phyloP scores from a whole-genome alignment of 2,113 vertebrate species.

The Podarcis muralis region DNA sequence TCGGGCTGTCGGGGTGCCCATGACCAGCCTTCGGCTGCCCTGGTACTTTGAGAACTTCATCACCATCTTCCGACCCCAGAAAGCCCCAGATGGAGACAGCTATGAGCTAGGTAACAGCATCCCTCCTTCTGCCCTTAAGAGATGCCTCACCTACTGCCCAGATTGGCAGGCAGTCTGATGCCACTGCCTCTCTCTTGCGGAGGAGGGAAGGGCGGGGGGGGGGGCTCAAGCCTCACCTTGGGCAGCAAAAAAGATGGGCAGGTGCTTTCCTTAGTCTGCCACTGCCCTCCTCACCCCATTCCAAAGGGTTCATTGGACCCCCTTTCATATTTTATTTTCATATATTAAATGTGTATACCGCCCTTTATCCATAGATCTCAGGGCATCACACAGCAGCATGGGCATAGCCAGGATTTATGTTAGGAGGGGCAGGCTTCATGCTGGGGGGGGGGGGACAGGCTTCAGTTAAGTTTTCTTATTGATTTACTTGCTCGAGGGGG shows the following conservation, averaged over 20 bases:
- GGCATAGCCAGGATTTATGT: no score
- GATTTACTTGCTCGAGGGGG: no score
- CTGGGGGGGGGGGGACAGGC: no score
- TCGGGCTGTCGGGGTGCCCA: slow-evolving; percentile 46
- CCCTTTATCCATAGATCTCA: no score
- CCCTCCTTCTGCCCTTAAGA: rapidly evolving
- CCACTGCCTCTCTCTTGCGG: not conserved
- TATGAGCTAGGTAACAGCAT: slow-evolving; percentile 66
- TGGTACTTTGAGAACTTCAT: slow-evolving; percentile 78
- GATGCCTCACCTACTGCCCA: not conserved
- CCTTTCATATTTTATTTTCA: no score
- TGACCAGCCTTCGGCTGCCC: slow-evolving; percentile 56
- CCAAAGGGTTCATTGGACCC: no score
- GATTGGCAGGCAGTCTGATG: not conserved
- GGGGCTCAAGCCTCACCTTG: no score
- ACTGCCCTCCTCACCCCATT: not conserved
- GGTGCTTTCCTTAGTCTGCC: not conserved
- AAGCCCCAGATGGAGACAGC: slow-evolving; percentile 45
- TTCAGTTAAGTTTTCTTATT: no score
- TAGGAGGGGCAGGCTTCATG: no score
- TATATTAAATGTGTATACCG: no score
- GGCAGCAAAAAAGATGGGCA: not conserved
- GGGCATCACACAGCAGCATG: no score
- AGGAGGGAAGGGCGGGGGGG: no score
- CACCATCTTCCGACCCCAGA: slow-evolving; percentile 65